Conservation (phyloP, 2,888 invertebrate genomes). For the Phyto melanocephala region DNA sequence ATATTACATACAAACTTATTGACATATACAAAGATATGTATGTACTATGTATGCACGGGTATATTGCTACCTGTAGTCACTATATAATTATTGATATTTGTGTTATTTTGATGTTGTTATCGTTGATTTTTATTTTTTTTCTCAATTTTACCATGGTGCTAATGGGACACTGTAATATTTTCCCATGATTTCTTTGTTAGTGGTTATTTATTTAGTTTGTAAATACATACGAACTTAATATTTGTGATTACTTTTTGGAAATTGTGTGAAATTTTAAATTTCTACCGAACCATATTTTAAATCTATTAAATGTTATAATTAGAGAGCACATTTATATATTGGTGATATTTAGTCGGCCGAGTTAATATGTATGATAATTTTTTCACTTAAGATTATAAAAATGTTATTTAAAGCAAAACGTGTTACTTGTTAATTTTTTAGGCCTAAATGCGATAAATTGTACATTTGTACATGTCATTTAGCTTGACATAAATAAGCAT, state of each 20-base stretch:
- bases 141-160: slow-evolving; percentile 61
- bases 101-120: slow-evolving; percentile 43
- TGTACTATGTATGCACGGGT: not conserved
- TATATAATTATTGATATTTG: slow-evolving; percentile 44
- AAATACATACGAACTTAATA: slow-evolving; percentile 13
- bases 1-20: no score
- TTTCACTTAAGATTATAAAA: slow-evolving; percentile 35
- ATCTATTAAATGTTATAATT: slow-evolving; percentile 61
- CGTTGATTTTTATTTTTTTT: slow-evolving; percentile 43
- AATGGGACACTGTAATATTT: slow-evolving; percentile 63
- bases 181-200: slow-evolving; percentile 56
- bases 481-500: slow-evolving; percentile 23
- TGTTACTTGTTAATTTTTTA: slow-evolving; percentile 41
- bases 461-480: no score
- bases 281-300: slow-evolving; percentile 54
- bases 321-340: slow-evolving; percentile 39
- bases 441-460: slow-evolving; percentile 3
- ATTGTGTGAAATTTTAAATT: slow-evolving; percentile 38
- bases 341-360: slow-evolving; percentile 39
- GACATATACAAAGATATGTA: not conserved
- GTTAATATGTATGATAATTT: not conserved
- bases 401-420: slow-evolving; percentile 31
- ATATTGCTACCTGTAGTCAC: not conserved
- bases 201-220: slow-evolving; percentile 22
- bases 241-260: slow-evolving; percentile 41